Evolutionary conservation across 2,888 invertebrate species (phyloP).

Genomic region (Andrena hattorfiana): DNA sequence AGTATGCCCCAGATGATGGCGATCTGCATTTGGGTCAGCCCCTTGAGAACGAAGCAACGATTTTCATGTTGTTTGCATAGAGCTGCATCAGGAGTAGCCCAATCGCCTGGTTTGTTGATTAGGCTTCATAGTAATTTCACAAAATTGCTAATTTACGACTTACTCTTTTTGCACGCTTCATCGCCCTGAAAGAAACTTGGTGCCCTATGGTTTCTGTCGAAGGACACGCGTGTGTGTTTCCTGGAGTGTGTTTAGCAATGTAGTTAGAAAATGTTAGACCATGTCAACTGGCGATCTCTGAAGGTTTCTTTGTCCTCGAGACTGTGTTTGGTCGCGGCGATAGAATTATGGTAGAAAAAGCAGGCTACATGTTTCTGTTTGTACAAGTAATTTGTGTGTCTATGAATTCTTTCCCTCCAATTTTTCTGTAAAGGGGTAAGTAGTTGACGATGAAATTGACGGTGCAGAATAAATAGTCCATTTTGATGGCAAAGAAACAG

Average conservation of each 20-base stretch:
- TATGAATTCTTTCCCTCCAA: too few relatives aligned
- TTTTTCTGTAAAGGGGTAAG: too few relatives aligned
- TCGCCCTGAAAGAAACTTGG: conserved; percentile 3
- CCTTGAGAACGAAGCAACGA: conserved; percentile 11
- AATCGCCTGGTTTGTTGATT: conserved; percentile 15
- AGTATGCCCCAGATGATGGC: conserved; percentile 38
- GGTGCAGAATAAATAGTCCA: too few relatives aligned
- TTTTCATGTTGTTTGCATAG: conserved; percentile 42
- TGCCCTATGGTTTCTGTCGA: neutral
- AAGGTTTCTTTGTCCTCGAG: conserved; percentile 1
- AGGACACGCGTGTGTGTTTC: neutral
- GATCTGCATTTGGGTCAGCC: conserved; percentile 57
- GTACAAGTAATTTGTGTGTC: too few relatives aligned
- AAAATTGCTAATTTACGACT: conserved; percentile 1
- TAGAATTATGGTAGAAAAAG: neutral
- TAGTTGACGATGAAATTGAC: too few relatives aligned
- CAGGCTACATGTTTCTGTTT: too few relatives aligned
- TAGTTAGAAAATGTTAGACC: conserved; percentile 5
- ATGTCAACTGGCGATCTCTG: neutral
- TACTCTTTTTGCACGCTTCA: neutral
- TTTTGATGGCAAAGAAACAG: too few relatives aligned
- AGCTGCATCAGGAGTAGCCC: neutral
- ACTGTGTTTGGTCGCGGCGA: neutral
- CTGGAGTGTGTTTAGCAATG: neutral
- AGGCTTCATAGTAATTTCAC: conserved; percentile 30